These are phyloP conservation scores for Temnothorax unifasciatus DNA, from an alignment of 2,888 invertebrate species.

Conservation along the genomic window DNA sequence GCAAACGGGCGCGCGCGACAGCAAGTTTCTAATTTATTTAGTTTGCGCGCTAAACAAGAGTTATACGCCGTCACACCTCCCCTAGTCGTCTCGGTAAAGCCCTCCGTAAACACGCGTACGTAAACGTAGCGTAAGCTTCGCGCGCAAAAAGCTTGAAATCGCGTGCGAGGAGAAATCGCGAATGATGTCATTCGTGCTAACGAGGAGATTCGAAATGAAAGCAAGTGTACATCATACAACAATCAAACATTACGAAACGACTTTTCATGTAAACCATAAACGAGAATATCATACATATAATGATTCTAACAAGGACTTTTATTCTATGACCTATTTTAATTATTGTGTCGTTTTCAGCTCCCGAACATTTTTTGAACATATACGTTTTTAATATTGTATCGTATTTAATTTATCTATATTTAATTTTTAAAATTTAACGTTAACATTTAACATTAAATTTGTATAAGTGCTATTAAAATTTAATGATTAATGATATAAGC, in stretches of 20 bases:
- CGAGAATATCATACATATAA: neutral
- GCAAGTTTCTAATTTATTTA: constrained; percentile 74
- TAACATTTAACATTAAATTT: neutral
- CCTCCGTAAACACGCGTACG: constrained; percentile 8
- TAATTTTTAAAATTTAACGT: neutral
- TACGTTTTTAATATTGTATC: neutral
- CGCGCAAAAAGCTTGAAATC: constrained; percentile 21
- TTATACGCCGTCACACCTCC: constrained; percentile 35
- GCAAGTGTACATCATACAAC: constrained; percentile 1
- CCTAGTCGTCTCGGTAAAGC: neutral
- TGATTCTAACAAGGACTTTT: neutral
- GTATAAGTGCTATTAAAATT: neutral
- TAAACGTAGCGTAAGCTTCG: constrained; percentile 2
- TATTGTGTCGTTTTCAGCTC: neutral
- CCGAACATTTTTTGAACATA: neutral
- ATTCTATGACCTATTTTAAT: neutral
- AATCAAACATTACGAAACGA: neutral
- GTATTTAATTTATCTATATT: neutral
- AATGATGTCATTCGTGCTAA: constrained; percentile 21
- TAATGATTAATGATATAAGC: too few relatives aligned
- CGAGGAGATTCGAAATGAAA: constrained; percentile 16
- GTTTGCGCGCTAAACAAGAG: constrained; percentile 44
- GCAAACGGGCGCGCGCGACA: constrained; percentile 46
- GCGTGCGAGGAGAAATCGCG: constrained; percentile 20
- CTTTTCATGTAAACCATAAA: neutral